Evolutionary conservation across 2,797 vertebrate species (phyloP), one percentile per base, ranked within the genome.

Genomic region (Epinephelus malabaricus): DNA sequence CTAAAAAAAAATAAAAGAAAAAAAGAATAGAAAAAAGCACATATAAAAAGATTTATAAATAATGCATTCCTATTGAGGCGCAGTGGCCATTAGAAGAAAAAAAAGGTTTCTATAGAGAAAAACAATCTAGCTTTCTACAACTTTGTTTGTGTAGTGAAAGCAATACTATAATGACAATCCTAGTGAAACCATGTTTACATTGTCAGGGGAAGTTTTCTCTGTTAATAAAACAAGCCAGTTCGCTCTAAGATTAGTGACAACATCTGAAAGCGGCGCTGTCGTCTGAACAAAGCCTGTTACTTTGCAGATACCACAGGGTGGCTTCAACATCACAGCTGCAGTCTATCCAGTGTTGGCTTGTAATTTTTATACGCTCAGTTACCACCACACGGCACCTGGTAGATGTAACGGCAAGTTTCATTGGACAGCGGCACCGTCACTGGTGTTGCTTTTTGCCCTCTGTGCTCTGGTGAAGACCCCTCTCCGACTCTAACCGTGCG

Each of bases 121-220:
- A 94, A 93, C 93, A 96, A 96, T 95, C 94, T 94, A 95, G 95
- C 95, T 96, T 96, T 96, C 95, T 95, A 92, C 94, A 93, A 94
- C 94, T 90, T 92, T 92, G 92, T 94, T 93, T 88, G 94, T 95
- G 91, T 92, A 92, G 91, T 92, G 95, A 95, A 96, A 95, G 95
- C 94, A 95, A 96, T 95, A 96, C 93, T 93, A 85, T 91, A 91
- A 93, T 77, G 96, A 96, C 96, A 96, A 96, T 96, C 96, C 90
- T 94, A 92, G 92, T 94, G 93, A 95, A 95, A 94, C 86, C 93
- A 94, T 96, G 96, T 96, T 96, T 96, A 96, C 96, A 96, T 94
- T 93, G 92, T 91, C 79, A 86, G 89, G 90, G 91, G 87, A 88
- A 76, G 86, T 89, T 90, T 89, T 89, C 65, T 88, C 86, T 88